Base-by-base conservation (phyloP, 2,113 vertebrate genomes). In the Pipra filicauda region DNA sequence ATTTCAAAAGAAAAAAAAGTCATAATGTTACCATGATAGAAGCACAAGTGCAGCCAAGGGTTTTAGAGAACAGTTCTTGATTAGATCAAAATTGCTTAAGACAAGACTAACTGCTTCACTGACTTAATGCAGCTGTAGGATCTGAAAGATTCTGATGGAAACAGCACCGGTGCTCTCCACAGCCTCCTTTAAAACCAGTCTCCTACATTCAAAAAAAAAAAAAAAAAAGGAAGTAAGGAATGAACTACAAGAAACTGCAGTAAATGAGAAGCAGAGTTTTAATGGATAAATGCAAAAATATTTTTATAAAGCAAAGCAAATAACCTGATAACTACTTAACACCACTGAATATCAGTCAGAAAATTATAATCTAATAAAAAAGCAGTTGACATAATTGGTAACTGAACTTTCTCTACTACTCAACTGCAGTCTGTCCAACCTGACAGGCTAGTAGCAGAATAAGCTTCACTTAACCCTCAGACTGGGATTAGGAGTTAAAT, bases 21-120 rank as follows among this genome's bases (percentile, higher is more conserved):
- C 35, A 4, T 88, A 91, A 82, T 91, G 57, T 87, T 91, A 37
- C 88, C 41, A 72, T 85, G 73, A 94, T 65, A 94, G 89, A 96
- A 95, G 66, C 61, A 41, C 41, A 81, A 95, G 66, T 93, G 88
- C 83, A 92, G 93, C 85, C 88, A 94, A 83, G 76, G 52, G 79
- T 95, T 88, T 93, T 87, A 89, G 66, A 93, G 65, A 35, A 78
- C n/a, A 77, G 73, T 58, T 72, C 85, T 92, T 97, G 90, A 94
- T 96, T 95, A 93, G 79, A 83, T 58, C 64, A 94, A 91, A 95
- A 94, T 88, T 94, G 62, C 55, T 88, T 94, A 92, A 95, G 91
- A 96, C 85, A 96, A 88, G 82, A 93, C 66, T 81, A 88, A 93
- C 91, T 93, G 76, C 85, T 93, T 92, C 94, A 71, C 61, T 95